Evolutionary conservation across 2,888 invertebrate species (phyloP).

Genomic region (Acronicta psi): DNA sequence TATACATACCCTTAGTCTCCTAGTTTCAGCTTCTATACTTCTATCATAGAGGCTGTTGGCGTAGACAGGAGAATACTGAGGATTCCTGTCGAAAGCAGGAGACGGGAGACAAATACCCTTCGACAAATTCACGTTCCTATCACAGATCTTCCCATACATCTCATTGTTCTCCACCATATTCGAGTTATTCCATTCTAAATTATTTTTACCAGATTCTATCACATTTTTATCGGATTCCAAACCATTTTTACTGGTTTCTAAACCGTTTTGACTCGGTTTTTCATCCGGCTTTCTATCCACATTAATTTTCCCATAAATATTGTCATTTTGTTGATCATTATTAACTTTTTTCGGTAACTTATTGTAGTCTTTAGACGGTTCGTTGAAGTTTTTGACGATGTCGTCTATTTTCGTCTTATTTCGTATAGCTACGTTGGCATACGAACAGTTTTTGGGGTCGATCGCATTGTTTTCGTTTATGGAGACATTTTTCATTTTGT

Average conservation of each 20-base stretch:
- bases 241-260: constrained; percentile 29
- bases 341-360: constrained; percentile 82
- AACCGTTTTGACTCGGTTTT: constrained; percentile 46
- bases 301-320: constrained; percentile 83
- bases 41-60: constrained; percentile 75
- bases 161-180: constrained; percentile 50
- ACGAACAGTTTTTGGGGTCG: constrained; percentile 78
- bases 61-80: constrained; percentile 82
- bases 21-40: constrained; percentile 82
- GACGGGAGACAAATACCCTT: constrained; percentile 53
- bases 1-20: constrained; percentile 76
- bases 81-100: constrained; percentile 78
- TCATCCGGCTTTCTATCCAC: constrained; percentile 60
- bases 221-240: constrained; percentile 25
- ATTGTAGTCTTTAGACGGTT: constrained; percentile 64
- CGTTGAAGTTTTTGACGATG: constrained; percentile 86
- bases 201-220: constrained; percentile 51
- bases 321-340: constrained; percentile 79
- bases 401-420: constrained; percentile 84
- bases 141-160: constrained; percentile 50
- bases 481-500: constrained; percentile 83
- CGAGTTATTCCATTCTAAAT: constrained; percentile 52
- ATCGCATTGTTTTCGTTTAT: constrained; percentile 77
- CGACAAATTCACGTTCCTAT: constrained; percentile 40
- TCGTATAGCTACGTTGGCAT: constrained; percentile 80